Conservation (phyloP, 2,113 vertebrate genomes). For the Chrysochloris asiatica region DNA sequence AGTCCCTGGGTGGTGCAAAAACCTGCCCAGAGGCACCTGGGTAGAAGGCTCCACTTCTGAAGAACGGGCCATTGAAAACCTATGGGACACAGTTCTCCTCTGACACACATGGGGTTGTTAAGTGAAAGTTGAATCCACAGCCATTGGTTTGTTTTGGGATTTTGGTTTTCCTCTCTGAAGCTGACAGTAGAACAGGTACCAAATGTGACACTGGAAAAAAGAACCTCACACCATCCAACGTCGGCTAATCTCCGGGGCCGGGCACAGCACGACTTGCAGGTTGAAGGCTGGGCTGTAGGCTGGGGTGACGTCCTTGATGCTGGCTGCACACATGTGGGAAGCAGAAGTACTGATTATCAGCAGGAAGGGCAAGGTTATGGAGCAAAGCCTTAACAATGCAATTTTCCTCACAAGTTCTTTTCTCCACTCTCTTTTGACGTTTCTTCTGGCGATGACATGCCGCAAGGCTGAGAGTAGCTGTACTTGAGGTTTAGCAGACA, state of each 20-base stretch:
- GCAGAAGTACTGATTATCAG: not conserved
- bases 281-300: not conserved
- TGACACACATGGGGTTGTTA: not conserved
- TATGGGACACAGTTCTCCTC: no score
- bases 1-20: not conserved
- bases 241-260: not conserved
- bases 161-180: conserved; percentile 51
- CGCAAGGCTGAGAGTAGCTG: rapidly evolving
- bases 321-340: not conserved
- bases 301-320: rapidly evolving
- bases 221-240: not conserved
- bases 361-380: not conserved
- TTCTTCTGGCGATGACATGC: not conserved
- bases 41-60: not conserved
- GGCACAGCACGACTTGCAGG: not conserved
- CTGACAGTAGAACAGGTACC: conserved; percentile 51
- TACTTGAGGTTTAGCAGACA: rapidly evolving
- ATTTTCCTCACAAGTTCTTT: not conserved
- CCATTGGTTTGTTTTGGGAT: not conserved
- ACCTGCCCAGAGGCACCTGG: not conserved
- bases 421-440: not conserved
- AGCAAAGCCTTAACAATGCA: not conserved
- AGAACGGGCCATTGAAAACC: not conserved
- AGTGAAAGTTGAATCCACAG: not conserved
- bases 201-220: not conserved